Evolutionary conservation across 2,888 invertebrate genomes (phyloP).

Genomic region (Tetropium fuscum): DNA sequence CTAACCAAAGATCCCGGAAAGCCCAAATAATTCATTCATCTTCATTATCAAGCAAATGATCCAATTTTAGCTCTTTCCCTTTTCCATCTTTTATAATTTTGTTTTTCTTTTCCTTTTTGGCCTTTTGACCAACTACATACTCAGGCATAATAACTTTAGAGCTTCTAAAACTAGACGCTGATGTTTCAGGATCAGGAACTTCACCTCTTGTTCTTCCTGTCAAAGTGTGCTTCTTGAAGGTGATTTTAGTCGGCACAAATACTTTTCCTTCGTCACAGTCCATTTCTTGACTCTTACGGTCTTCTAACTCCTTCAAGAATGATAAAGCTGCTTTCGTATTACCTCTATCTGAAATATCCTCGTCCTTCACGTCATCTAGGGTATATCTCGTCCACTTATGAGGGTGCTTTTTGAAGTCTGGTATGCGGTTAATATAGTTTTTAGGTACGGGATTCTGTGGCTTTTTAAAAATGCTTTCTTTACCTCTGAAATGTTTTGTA

Average conservation of each 20-base stretch:
- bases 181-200: slow-evolving; percentile 47
- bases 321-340: slow-evolving; percentile 83
- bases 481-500: slow-evolving; percentile 74
- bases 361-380: slow-evolving; percentile 79
- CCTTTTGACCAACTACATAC: slow-evolving; percentile 80
- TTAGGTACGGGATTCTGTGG: slow-evolving; percentile 74
- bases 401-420: slow-evolving; percentile 78
- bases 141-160: slow-evolving; percentile 86
- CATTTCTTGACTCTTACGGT: slow-evolving; percentile 51
- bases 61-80: slow-evolving; percentile 67
- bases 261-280: slow-evolving; percentile 30
- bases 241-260: slow-evolving; percentile 55
- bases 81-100: slow-evolving; percentile 40
- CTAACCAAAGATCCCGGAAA: neutral
- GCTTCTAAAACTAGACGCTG: slow-evolving; percentile 71
- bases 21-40: slow-evolving; percentile 45
- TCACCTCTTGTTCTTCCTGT: slow-evolving; percentile 12
- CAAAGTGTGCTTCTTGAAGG: slow-evolving; percentile 54
- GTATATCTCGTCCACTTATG: slow-evolving; percentile 87
- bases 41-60: slow-evolving; percentile 68
- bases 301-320: slow-evolving; percentile 78
- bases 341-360: slow-evolving; percentile 82
- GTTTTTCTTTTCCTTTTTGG: slow-evolving; percentile 66
- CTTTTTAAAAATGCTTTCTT: slow-evolving; percentile 84
- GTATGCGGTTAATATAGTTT: slow-evolving; percentile 62